Base-by-base conservation (phyloP, 2,797 vertebrate species). In the Urophycis tenuis region DNA sequence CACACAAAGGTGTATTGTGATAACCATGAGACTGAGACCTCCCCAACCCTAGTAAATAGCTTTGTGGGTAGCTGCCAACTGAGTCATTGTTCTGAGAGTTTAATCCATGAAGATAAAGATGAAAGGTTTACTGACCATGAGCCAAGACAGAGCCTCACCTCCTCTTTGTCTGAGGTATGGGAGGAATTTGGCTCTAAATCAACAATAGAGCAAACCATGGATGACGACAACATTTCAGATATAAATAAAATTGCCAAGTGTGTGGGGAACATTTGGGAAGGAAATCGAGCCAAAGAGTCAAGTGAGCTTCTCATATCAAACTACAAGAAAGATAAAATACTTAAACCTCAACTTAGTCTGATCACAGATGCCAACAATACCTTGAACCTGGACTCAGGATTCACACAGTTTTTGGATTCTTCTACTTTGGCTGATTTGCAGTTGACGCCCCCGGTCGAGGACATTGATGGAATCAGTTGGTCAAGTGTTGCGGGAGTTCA, bases 31-130 rank as follows among this genome's bases (percentile, higher is more conserved):
- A 92, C 91, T 31, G 91, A 91, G 78, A 91, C 95, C 80, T 96
- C 95, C 78, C 95, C 94, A 80, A 96, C 95, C 73, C 95, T 95
- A 25, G 92, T 94, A 88, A 98, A 96, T 81, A 97, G 95, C 75
- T 90, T 96, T 82, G 93, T 94, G 71, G 96, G 95, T 84, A 93
- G 90, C 78, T 95, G 95, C 77, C 94, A 95, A 7, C 89, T 95
- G 74, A 92, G 90, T 78, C 94, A 94, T 81, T 94, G 92, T 0
- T 91, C 92, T 25, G 87, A 92, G 79, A 88, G 92, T 32, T 93
- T 95, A 88, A 96, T 93, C 82, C 89, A 94, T 73, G 94, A 96
- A 88, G 93, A 94, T 79, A 81, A 94, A 7, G 88, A 92, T 0
- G 94, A 93, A 83, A 95, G 95, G 89, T 92, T 94, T 78, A 92